Percentiles rank a stretch among this genome's conserved stretches.
Evolutionary conservation across 2,888 invertebrate species (phyloP).

Genomic region (Trissonchulus sp.): DNA sequence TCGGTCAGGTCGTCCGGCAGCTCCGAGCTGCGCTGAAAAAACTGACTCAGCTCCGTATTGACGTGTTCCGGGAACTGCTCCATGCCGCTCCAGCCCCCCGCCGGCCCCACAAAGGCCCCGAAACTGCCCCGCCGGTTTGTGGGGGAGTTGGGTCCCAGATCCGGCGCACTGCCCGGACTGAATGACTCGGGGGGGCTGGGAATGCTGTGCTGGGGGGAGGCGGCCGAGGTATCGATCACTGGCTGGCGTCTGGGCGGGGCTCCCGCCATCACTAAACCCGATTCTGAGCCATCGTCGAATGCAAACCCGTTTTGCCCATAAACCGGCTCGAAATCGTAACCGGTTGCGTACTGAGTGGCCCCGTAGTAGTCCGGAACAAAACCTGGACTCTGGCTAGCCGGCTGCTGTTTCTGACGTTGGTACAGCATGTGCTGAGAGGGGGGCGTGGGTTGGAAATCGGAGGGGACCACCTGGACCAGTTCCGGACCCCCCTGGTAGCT

Average conservation of each 20-base stretch:
- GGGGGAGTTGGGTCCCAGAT: background rate
- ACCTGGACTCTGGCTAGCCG: background rate
- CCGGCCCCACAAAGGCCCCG: background rate
- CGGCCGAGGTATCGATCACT: constrained; percentile 2
- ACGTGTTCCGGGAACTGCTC: no score
- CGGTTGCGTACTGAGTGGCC: background rate
- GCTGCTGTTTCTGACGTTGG: constrained; percentile 5
- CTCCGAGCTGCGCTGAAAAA: constrained; percentile 32
- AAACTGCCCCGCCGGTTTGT: background rate
- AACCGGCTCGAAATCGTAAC: background rate
- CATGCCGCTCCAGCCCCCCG: no score
- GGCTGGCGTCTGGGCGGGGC: background rate
- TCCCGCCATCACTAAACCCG: background rate
- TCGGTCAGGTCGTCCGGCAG: constrained; percentile 49
- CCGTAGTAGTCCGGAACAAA: background rate
- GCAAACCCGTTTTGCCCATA: background rate
- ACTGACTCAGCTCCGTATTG: background rate
- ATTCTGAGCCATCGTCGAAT: background rate
- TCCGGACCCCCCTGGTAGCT: no score
- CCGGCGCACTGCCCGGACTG: background rate
- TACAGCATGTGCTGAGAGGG: background rate
- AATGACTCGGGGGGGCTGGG: background rate
- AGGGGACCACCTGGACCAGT: background rate
- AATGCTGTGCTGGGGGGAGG: background rate
- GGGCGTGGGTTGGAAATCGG: background rate